Base-by-base conservation (phyloP, 2,113 vertebrate genomes). In the Axis porcinus region DNA sequence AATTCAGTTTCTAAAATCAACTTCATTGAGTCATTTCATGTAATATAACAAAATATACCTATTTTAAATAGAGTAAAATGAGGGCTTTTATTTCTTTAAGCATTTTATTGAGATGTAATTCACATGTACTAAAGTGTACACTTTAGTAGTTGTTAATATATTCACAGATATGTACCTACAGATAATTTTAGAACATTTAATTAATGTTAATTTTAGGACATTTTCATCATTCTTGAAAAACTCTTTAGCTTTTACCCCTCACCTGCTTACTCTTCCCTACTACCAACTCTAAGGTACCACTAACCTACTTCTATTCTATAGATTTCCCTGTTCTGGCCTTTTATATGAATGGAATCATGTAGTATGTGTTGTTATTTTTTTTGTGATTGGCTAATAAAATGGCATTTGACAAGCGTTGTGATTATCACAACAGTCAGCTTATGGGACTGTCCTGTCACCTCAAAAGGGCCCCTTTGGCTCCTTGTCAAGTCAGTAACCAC, bases 11-110 rank as follows among this genome's bases (percentile, higher is more conserved):
- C 40, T 40, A 40, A 86, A 93, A 19, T 87, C 43, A 40, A 5
- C 21, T 76, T 92, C 15, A 25, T 36, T 81, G 58, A 16, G 8
- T 87, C 82, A 79, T 28, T 93, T 86, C 57, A 58, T 2, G 28
- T 82, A 76, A 13, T 40, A 70, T 2, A 83, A 54, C 54, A 97
- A 43, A 93, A 89, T 89, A 16, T 1, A 85, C 36, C 10, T 43
- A 52, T 93, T 97, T 95, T 89, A 92, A 54, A 7, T 52, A 64
- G 15, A 95, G 30, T 62, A 89, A 95, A 95, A 88, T 89, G 21
- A 78, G 5, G 50, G 5, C 54, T 64, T 92, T 70, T 90, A 74
- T 3, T 12, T 84, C 95, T 97, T 79, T 57, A 79, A 50, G 50
- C 27, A 85, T 23, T 85, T 74, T 70, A 62, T 81, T 82, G 74